These are phyloP conservation scores for Lutra lutra DNA, from an alignment of 2,797 vertebrate species.

Conservation along the genomic window DNA sequence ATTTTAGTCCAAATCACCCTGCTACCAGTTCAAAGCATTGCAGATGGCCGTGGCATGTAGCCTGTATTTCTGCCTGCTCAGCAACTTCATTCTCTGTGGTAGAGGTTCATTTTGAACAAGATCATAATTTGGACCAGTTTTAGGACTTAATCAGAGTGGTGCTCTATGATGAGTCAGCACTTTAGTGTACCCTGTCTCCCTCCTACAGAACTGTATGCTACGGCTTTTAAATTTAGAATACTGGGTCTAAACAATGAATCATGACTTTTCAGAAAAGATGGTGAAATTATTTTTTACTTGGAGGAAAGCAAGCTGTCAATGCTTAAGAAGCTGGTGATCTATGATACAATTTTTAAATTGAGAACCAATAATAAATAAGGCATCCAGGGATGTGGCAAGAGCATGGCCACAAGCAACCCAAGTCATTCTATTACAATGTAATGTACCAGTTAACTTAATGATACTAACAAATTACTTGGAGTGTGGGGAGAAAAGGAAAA, in stretches of 20 bases:
- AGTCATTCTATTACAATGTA: background rate
- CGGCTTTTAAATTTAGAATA: constrained; percentile 81
- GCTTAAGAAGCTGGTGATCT: constrained; percentile 50
- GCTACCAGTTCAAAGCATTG: background rate
- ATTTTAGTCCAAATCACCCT: background rate
- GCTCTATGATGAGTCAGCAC: constrained; percentile 72
- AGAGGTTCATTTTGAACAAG: constrained; percentile 30
- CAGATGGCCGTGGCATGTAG: background rate
- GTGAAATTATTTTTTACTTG: constrained; percentile 57
- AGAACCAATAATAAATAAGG: constrained; percentile 37
- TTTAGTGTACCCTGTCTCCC: constrained; percentile 31
- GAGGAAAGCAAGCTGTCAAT: constrained; percentile 63
- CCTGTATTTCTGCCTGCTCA: background rate
- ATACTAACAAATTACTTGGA: background rate
- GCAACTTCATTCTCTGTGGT: background rate
- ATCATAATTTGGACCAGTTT: background rate
- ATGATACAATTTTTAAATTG: constrained; percentile 4
- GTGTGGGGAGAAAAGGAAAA: background rate
- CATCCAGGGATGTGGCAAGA: background rate
- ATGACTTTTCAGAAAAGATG: constrained; percentile 81
- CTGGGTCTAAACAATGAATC: constrained; percentile 62
- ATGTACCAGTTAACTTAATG: background rate
- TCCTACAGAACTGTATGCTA: constrained; percentile 64
- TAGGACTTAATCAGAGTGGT: background rate
- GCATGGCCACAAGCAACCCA: background rate